Percentiles rank a stretch among this genome's conserved stretches.
These are phyloP conservation scores for Coregonus ussuriensis DNA, from an alignment of 2,797 vertebrate genomes.

Conservation along the genomic window DNA sequence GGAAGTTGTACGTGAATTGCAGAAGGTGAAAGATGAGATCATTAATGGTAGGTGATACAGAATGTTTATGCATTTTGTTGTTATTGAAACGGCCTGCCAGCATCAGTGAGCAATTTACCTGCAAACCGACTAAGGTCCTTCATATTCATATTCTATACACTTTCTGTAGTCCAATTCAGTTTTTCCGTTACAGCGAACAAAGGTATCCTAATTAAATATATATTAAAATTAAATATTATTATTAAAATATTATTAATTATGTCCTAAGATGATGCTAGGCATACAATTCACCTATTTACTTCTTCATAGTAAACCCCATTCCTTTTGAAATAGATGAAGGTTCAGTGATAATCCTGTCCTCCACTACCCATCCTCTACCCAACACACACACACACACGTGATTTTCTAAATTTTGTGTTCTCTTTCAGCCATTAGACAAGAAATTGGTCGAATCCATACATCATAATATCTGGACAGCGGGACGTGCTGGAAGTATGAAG, in stretches of 20 bases:
- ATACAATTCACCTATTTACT: not conserved
- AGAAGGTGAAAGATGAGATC: conserved; percentile 99
- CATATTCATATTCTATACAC: not conserved
- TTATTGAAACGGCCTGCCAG: not conserved
- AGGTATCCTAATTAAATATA: not conserved
- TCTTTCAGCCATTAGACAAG: conserved; percentile 92
- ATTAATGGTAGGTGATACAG: conserved; percentile 87
- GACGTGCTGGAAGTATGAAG: conserved; percentile 58
- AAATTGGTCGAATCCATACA: conserved; percentile 93
- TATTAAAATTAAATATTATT: no score
- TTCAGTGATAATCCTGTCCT: not conserved
- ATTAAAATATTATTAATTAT: not conserved
- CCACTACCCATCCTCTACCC: not conserved
- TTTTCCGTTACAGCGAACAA: not conserved
- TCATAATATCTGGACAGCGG: conserved; percentile 84
- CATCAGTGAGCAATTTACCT: not conserved
- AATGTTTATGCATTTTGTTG: no score
- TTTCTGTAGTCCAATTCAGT: not conserved
- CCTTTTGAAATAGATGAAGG: not conserved
- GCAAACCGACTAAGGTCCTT: not conserved
- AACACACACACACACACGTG: not conserved
- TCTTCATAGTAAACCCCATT: not conserved
- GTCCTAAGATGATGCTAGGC: not conserved
- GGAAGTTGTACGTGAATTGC: conserved; percentile 96
- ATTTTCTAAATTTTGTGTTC: conserved; percentile 7